Evolutionary conservation across 2,888 invertebrate genomes (phyloP), one percentile per base, ranked within the genome.

Genomic region (Marasmarcha lunaedactyla): DNA sequence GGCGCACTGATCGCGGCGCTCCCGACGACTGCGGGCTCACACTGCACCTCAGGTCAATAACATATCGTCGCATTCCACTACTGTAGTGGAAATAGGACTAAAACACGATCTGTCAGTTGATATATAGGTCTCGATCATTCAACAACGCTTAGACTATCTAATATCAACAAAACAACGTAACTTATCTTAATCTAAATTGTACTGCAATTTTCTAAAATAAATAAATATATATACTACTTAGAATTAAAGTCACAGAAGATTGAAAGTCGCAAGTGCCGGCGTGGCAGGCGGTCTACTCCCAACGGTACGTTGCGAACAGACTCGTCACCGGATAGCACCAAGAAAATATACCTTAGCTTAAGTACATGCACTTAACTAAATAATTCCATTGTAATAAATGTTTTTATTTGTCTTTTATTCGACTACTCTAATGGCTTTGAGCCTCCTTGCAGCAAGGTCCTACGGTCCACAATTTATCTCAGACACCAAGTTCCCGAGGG

Each of bases 181-280:
- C 12, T 20, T 11, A 30, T 7, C 30, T 11, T 25, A 6, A 30
- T n/a, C 11, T 30, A 25, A 30, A 3, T 44, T 44, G 37, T 35
- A 48, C 39, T 43, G 51, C 49, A 55, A 20, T 11, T n/a, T 7
- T 30, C 30, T 30, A 30, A 30, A 30, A 30, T 30, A 30, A 30
- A 30, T 30, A 30, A 30, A 30, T 30, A n/a, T 11, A n/a, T 3
- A n/a, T n/a, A 7, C 4, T 30, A 30, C 30, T 30, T 30, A 30
- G n/a, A 30, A 30, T 30, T 30, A 30, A 6, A 25, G 30, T 30
- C 30, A 30, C n/a, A 30, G 11, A n/a, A 30, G 10, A 3, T n/a
- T 30, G 4, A 7, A 30, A 30, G 30, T 30, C 10, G 2, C 4
- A 30, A n/a, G 11, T 4, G 30, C n/a, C 4, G 11, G 30, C 11